Evolutionary conservation across 2,113 vertebrate species (phyloP).

Genomic region (Chloropsis hardwickii): DNA sequence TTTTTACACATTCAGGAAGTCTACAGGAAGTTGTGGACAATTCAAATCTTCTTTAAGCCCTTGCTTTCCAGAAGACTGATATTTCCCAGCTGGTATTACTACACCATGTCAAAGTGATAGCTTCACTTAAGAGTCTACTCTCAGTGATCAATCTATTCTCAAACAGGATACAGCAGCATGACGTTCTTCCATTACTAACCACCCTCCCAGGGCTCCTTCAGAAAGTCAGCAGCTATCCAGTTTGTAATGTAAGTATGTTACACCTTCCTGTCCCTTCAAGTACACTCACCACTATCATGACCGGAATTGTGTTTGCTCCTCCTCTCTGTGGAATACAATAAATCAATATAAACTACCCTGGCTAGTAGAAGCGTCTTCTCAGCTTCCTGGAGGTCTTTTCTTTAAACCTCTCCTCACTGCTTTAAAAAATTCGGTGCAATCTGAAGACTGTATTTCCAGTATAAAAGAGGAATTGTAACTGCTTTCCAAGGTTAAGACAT

Average conservation of each 20-base stretch:
- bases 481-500: background rate
- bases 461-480: background rate
- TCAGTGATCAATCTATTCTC: background rate
- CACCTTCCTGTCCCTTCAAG: background rate
- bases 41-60: background rate
- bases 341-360: background rate
- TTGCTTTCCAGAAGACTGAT: background rate
- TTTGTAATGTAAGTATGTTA: background rate
- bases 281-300: background rate
- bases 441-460: background rate
- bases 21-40: background rate
- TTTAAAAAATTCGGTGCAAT: background rate
- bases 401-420: background rate
- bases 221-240: background rate
- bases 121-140: background rate
- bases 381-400: background rate
- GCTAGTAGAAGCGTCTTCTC: background rate
- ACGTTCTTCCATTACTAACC: background rate
- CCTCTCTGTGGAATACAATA: background rate
- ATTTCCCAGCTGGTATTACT: background rate
- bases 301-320: background rate
- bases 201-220: background rate
- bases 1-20: background rate
- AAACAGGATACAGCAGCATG: background rate
- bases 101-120: background rate